Percentiles rank a stretch among this genome's conserved stretches.
These are phyloP conservation scores for Urocolius indicus DNA, from an alignment of 2,113 vertebrate species.

Conservation along the genomic window DNA sequence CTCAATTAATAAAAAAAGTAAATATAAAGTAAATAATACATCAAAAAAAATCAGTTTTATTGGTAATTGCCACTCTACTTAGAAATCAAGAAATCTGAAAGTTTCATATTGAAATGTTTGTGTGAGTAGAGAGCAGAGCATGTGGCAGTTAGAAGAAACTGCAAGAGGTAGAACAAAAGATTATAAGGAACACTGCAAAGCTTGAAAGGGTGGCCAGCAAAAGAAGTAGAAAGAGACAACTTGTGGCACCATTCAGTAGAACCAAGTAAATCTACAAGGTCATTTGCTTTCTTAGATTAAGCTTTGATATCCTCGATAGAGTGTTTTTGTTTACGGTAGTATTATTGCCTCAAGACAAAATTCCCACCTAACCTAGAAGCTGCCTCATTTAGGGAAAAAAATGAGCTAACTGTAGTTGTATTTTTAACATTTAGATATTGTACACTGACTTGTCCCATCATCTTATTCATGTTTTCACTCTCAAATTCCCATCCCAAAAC, in stretches of 20 bases:
- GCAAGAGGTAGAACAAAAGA: background rate
- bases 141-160: background rate
- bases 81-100: background rate
- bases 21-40: background rate
- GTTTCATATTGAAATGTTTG: background rate
- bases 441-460: background rate
- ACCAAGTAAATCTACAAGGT: accelerated
- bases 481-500: background rate
- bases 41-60: background rate
- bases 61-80: background rate
- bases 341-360: background rate
- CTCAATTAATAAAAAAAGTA: background rate
- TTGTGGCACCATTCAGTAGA: background rate
- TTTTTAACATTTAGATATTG: background rate
- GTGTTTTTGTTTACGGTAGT: too few species aligned
- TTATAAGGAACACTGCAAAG: background rate
- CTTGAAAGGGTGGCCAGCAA: background rate
- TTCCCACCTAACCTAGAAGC: background rate
- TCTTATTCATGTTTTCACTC: background rate
- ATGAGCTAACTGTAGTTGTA: background rate
- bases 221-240: background rate
- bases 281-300: background rate
- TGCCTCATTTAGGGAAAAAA: background rate
- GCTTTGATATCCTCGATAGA: accelerated
- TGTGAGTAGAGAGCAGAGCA: background rate